Evolutionary conservation across 2,888 invertebrate genomes (phyloP).

Genomic region (Drosophila diplacantha): DNA sequence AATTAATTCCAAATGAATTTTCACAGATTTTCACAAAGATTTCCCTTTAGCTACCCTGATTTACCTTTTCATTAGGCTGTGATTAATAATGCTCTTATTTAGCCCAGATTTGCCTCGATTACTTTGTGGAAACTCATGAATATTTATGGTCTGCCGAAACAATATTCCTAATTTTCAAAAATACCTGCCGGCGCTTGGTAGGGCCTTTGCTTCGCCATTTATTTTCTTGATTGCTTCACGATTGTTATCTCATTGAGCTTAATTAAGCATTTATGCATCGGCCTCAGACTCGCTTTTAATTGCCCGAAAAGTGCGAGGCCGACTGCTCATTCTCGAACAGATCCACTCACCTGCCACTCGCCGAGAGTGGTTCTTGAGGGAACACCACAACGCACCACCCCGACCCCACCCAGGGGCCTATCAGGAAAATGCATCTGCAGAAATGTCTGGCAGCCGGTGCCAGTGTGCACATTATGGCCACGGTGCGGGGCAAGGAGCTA

Average conservation of each 20-base stretch:
- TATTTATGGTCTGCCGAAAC: not conserved
- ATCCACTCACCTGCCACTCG: conserved; percentile 25
- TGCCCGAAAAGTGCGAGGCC: conserved; percentile 10
- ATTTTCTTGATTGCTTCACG: not conserved
- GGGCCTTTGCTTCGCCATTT: not conserved
- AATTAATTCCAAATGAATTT: conserved; percentile 1
- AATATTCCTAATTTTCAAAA: not conserved
- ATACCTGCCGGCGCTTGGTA: not conserved
- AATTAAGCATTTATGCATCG: conserved; percentile 12
- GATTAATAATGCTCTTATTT: not conserved
- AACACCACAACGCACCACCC: not conserved
- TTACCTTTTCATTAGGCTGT: not conserved
- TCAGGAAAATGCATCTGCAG: conserved; percentile 29
- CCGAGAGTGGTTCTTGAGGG: conserved; percentile 17
- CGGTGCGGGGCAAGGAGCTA: not conserved
- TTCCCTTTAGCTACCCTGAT: not conserved
- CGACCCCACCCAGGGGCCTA: conserved; percentile 11
- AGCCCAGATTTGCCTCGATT: not conserved
- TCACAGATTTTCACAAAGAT: not conserved
- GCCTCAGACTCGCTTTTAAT: conserved; percentile 10
- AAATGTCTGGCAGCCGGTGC: conserved; percentile 11
- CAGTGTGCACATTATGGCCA: conserved; percentile 1
- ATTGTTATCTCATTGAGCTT: conserved; percentile 4
- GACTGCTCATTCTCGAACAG: conserved; percentile 23
- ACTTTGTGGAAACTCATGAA: not conserved